Base-by-base conservation (phyloP, 2,888 invertebrate genomes). In the Melanostoma scalare region DNA sequence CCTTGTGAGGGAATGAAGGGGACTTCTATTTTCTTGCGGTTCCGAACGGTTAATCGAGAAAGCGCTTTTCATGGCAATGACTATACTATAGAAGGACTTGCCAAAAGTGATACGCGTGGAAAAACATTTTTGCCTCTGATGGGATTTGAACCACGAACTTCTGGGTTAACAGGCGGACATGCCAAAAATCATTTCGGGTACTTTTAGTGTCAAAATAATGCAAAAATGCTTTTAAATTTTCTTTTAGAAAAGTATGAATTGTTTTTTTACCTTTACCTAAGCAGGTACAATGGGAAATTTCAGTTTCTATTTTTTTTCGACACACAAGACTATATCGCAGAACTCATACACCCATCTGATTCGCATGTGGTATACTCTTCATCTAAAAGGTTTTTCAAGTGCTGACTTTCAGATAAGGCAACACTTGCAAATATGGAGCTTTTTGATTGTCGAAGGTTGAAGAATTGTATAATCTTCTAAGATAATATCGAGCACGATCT, bases 231-330 rank as follows among this genome's bases (percentile, higher is more conserved):
- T 55, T 8, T 55, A 10, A 46, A 48, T 42, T 53, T 20, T 20
- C 1, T 46, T 46, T 53, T 44, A 33, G 30, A n/a, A 5, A 46
- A 56, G 44, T 42, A 42, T 9, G 6, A 33, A 60, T 48, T 40
- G 33, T 1, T 69, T 50, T 50, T 38, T 69, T 6, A 58, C 40
- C 33, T 58, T 56, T 69, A 69, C 50, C 69, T 50, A 69, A 69
- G 36, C 72, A 55, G 53, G 61, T 72, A 60, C 36, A 68, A 48
- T 56, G 38, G 46, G 46, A 68, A 44, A 36, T 56, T 68, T n/a
- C n/a, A n/a, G n/a, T n/a, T n/a, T n/a, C n/a, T n/a, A 38, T 20
- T 63, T 4, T 48, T 36, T 53, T 53, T 52, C 52, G 42, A 58
- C 30, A n/a, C 48, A 33, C 38, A 52, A 6, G 42, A 35, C 31